Evolutionary conservation across 2,797 vertebrate species (phyloP).

Genomic region (Brotula barbata): DNA sequence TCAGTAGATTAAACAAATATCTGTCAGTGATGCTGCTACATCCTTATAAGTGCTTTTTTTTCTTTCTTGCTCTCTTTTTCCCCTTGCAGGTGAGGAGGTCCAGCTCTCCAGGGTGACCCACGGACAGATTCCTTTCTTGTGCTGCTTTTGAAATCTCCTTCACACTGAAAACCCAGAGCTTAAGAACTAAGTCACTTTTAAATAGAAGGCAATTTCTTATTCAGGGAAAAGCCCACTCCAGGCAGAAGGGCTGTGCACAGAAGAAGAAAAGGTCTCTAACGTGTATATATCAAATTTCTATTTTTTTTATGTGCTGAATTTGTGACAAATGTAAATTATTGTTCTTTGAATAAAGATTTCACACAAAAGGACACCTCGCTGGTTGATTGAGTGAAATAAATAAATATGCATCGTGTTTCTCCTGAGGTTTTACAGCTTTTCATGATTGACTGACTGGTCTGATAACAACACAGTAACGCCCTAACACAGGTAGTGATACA

Average conservation of each 20-base stretch:
- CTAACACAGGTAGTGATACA: background rate
- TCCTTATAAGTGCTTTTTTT: background rate
- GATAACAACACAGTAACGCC: conserved; percentile 12
- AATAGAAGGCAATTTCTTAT: conserved; percentile 47
- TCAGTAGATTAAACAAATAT: too few species aligned
- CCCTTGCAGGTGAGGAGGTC: conserved; percentile 40
- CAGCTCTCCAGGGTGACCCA: background rate
- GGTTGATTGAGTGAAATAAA: background rate
- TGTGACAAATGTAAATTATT: conserved; percentile 51
- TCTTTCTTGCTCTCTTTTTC: background rate
- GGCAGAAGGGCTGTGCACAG: conserved; percentile 43
- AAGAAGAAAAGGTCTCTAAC: conserved; percentile 39
- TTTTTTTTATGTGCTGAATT: conserved; percentile 36
- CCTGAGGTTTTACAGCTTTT: background rate
- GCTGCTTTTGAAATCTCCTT: conserved; percentile 20
- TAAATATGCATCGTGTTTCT: background rate
- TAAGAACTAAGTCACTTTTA: conserved; percentile 40
- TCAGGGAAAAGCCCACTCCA: conserved; percentile 58
- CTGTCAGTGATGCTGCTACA: too few species aligned
- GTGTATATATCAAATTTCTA: conserved; percentile 47
- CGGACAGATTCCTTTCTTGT: background rate
- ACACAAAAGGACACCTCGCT: too few species aligned
- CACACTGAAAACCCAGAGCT: conserved; percentile 28
- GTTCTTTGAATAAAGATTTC: conserved; percentile 69
- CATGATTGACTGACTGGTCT: background rate